phyloP scores from a whole-genome alignment of 2,797 vertebrate species.

The Acridotheres tristis region DNA sequence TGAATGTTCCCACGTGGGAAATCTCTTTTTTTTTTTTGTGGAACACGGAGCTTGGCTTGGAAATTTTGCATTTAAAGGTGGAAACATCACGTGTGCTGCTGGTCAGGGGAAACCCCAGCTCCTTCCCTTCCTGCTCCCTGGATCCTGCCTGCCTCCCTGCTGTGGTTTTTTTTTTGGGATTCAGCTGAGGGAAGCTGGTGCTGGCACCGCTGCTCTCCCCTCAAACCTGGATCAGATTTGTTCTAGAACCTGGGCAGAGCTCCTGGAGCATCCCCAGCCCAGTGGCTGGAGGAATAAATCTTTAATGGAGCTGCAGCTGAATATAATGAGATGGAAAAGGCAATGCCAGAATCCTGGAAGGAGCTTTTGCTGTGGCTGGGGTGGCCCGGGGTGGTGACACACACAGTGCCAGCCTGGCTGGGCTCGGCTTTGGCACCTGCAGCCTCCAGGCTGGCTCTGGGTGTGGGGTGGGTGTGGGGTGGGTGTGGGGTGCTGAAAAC shows the following conservation, averaged over 20 bases:
- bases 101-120: not conserved
- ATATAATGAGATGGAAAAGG: slow-evolving; percentile 48
- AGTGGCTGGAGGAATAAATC: slow-evolving; percentile 51
- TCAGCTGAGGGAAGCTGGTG: rapidly evolving
- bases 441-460: rapidly evolving
- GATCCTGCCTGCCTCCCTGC: not conserved
- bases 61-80: not conserved
- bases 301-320: slow-evolving; percentile 63
- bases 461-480: too few relatives aligned
- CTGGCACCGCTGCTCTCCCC: not conserved
- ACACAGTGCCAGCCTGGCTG: rapidly evolving
- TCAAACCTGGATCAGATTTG: rapidly evolving
- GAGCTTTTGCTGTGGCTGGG: slow-evolving; percentile 3
- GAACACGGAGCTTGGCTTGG: rapidly evolving
- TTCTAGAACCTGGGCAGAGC: not conserved
- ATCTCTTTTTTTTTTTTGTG: not conserved
- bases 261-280: not conserved
- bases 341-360: slow-evolving; percentile 48
- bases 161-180: not conserved
- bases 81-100: not conserved
- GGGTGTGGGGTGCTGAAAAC: not conserved
- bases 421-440: rapidly evolving
- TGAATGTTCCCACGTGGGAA: not conserved
- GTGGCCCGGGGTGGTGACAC: not conserved
- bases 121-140: not conserved